Evolutionary conservation across 2,888 invertebrate genomes (phyloP).

Genomic region (Acleris cristana): DNA sequence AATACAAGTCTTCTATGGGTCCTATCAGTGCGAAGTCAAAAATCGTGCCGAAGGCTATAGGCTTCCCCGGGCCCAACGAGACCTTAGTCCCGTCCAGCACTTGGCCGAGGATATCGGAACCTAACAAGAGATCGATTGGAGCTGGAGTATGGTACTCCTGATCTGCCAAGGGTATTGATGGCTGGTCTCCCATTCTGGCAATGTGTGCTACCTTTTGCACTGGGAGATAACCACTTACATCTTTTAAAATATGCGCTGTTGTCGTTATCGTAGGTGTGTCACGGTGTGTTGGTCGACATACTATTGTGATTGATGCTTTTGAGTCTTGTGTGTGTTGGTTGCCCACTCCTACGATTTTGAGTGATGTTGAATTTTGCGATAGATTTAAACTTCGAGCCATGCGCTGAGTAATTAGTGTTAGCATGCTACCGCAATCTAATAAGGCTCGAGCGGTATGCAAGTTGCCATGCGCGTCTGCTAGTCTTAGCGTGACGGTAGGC

Average conservation of each 20-base stretch:
- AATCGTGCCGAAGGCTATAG: constrained; percentile 21
- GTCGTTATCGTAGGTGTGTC: constrained; percentile 9
- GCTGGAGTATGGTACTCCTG: background rate
- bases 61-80: constrained; percentile 19
- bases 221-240: constrained; percentile 9
- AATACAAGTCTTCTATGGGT: background rate
- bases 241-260: constrained; percentile 10
- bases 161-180: background rate
- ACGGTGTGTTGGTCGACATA: constrained; percentile 2
- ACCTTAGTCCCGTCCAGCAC: constrained; percentile 18
- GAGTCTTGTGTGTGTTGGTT: constrained; percentile 12
- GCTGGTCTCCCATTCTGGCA: background rate
- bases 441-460: constrained; percentile 2
- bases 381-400: constrained; percentile 15
- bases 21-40: constrained; percentile 16
- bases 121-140: background rate
- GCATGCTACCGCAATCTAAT: constrained; percentile 3
- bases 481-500: background rate
- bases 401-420: constrained; percentile 7
- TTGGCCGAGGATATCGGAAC: constrained; percentile 16
- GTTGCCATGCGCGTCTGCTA: background rate
- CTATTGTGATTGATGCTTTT: constrained; percentile 6
- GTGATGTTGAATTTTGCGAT: background rate
- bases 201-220: constrained; percentile 4
- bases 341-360: constrained; percentile 12